Conservation (phyloP, 2,113 vertebrate genomes). For the Junco hyemalis region DNA sequence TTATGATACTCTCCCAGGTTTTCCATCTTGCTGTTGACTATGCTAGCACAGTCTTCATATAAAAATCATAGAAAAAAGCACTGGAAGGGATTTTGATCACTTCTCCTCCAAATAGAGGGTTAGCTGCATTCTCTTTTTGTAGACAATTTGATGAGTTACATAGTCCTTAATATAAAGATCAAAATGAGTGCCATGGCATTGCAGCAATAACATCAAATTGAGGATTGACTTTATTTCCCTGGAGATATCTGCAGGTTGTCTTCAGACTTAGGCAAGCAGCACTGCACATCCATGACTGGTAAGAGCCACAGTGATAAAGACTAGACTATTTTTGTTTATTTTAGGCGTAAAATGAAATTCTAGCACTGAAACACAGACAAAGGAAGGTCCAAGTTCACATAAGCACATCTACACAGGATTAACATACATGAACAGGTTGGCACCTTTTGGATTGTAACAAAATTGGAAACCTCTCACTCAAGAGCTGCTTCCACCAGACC, state of each 20-base stretch:
- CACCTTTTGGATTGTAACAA: neutral
- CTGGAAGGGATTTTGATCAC: neutral
- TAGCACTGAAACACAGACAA: neutral
- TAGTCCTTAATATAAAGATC: neutral
- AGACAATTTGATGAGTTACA: neutral
- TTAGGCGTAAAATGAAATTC: neutral
- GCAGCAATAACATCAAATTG: neutral
- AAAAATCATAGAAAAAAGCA: neutral
- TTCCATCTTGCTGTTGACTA: neutral
- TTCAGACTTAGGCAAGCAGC: neutral
- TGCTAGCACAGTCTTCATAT: neutral
- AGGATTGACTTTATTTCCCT: neutral
- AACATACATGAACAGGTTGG: neutral
- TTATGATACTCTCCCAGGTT: neutral
- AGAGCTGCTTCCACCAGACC: neutral
- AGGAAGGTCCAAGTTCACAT: neutral
- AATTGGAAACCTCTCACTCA: neutral
- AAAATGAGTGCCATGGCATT: neutral
- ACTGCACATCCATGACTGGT: neutral
- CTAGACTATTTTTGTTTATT: neutral
- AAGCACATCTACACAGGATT: neutral
- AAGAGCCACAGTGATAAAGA: neutral
- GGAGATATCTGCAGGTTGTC: neutral
- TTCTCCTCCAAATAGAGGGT: neutral
- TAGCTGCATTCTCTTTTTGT: neutral